Evolutionary conservation across 2,888 invertebrate genomes (phyloP).

Genomic region (Apamea crenata): DNA sequence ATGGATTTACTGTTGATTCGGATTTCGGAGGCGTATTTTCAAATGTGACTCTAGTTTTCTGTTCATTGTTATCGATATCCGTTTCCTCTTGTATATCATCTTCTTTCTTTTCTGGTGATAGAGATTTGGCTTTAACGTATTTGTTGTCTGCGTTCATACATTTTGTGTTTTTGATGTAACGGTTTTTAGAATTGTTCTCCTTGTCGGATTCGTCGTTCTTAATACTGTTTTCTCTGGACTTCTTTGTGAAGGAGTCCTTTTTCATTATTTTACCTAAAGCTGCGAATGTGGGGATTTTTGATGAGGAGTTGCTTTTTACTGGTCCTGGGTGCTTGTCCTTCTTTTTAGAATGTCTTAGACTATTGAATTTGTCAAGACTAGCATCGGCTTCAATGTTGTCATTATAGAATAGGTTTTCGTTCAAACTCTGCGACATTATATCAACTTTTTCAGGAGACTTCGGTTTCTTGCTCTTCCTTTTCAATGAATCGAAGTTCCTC

Average conservation of each 20-base stretch:
- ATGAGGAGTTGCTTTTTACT: conserved; percentile 85
- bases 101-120: conserved; percentile 83
- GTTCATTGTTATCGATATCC: conserved; percentile 65
- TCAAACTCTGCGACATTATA: conserved; percentile 89
- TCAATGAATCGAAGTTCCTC: conserved; percentile 88
- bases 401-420: conserved; percentile 88
- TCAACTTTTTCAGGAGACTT: conserved; percentile 86
- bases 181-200: conserved; percentile 74
- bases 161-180: conserved; percentile 86
- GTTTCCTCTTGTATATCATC: conserved; percentile 80
- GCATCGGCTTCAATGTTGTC: conserved; percentile 87
- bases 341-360: conserved; percentile 85
- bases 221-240: conserved; percentile 76
- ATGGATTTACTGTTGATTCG: conserved; percentile 51
- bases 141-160: conserved; percentile 82
- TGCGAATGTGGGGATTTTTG: conserved; percentile 88
- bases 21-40: conserved; percentile 52
- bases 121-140: conserved; percentile 85
- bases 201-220: conserved; percentile 76
- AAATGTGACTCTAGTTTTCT: conserved; percentile 61
- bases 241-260: conserved; percentile 86
- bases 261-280: conserved; percentile 88
- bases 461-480: conserved; percentile 84
- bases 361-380: conserved; percentile 85
- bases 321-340: conserved; percentile 82